A percentile compares a stretch with the other conserved stretches of the same genome.
These are phyloP conservation scores for Adelognathus sp. DNA, from an alignment of 2,888 invertebrate genomes.

Conservation along the genomic window DNA sequence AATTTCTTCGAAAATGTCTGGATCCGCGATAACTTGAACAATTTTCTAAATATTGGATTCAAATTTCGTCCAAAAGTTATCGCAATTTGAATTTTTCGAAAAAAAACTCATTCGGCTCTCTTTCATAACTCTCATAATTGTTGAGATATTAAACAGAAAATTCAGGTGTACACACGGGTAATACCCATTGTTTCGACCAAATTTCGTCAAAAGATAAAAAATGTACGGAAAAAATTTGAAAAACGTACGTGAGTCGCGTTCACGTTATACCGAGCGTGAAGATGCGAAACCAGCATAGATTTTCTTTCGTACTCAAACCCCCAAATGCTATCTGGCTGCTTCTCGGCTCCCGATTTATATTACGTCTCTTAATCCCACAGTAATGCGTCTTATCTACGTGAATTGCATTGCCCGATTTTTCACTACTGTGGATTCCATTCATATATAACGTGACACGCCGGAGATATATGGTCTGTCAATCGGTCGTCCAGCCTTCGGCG, in stretches of 20 bases:
- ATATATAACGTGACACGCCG: conserved; percentile 4
- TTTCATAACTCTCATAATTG: too few relatives aligned
- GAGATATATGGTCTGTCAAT: conserved; percentile 7
- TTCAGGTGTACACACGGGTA: too few relatives aligned
- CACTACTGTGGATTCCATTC: background rate
- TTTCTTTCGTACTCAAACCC: background rate
- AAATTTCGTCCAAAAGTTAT: too few relatives aligned
- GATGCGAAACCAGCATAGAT: background rate
- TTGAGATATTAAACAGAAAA: too few relatives aligned
- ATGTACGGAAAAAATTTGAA: too few relatives aligned
- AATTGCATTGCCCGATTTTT: conserved; percentile 50
- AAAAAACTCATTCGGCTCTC: too few relatives aligned
- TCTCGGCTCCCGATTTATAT: conserved; percentile 47
- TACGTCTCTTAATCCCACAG: conserved; percentile 46
- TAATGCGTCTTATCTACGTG: conserved; percentile 57
- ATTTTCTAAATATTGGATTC: too few relatives aligned
- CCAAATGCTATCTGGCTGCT: background rate
- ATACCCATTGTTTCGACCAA: too few relatives aligned
- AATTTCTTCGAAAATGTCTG: too few relatives aligned
- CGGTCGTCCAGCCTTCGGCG: background rate
- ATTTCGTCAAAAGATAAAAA: too few relatives aligned
- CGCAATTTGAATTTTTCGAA: too few relatives aligned
- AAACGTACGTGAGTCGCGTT: background rate
- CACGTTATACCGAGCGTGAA: background rate
- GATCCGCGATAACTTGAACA: too few relatives aligned